Evolutionary conservation across 1,140 invertebrate species (phyloP), one percentile per base, ranked within the genome.

Genomic region (Olivierus martensii): DNA sequence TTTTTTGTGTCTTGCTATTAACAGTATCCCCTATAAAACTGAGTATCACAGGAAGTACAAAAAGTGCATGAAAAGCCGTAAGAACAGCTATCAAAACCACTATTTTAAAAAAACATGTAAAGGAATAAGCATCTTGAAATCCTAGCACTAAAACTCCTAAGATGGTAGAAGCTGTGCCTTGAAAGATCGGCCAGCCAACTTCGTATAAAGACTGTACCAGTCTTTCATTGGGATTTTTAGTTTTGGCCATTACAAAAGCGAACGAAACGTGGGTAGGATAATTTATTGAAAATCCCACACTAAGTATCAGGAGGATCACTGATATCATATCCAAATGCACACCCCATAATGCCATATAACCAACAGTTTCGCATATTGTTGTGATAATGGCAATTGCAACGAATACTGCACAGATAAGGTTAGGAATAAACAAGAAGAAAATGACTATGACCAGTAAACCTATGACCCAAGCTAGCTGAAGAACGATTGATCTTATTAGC

Each of bases 271-370:
- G 92, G 3, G 91, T 92, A 0, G 89, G 91, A 66, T 94, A 97
- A 65, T 96, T 92, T 0, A 97, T 89, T 4, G 88, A 93, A 70
- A 96, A 96, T 43, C 93, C 93, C 38, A 96, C 93, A 63, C 90
- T 94, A 89, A 98, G 95, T 46, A 98, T 95, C 2, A 97, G 74
- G 63, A 96, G 95, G 37, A 97, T 95, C 91, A 96, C 97, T 0
- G 91, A 95, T 61, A 97, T 93, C 6, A 90, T 90, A 67, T 95
- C 92, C 36, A 97, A 72, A 64, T 89, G 91, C 0, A 96, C 87
- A 58, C 82, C 80, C 90, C 92, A 96, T 2, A 93, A 71, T 0
- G 88, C 81, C 86, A 98, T 93, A 70, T 94, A 95, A 1, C 92
- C 92, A 3, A 92, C 83, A 0, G 97, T 89, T n/a, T 92, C 92